These are phyloP conservation scores for Phyto melanocephala DNA, from an alignment of 2,888 invertebrate species.

Conservation along the genomic window DNA sequence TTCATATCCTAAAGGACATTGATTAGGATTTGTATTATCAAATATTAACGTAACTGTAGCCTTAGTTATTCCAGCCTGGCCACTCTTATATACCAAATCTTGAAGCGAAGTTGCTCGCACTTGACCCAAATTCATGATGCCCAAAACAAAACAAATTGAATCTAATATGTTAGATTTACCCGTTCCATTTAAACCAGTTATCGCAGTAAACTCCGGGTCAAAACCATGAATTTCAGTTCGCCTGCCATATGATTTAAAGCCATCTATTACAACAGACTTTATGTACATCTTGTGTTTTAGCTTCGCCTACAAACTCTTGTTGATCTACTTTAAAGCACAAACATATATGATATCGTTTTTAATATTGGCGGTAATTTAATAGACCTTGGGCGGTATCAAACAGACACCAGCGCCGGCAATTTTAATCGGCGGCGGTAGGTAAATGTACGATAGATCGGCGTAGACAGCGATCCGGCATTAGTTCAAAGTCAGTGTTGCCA, in stretches of 20 bases:
- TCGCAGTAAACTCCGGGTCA: slow-evolving; percentile 97
- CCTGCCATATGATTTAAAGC: slow-evolving; percentile 98
- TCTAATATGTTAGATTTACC: slow-evolving; percentile 99
- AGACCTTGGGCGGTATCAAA: too few species aligned
- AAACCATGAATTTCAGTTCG: slow-evolving; percentile 95
- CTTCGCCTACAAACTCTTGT: not conserved
- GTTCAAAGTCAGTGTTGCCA: too few species aligned
- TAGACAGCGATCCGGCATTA: too few species aligned
- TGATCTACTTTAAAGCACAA: too few species aligned
- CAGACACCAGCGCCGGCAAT: too few species aligned
- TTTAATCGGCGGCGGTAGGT: too few species aligned
- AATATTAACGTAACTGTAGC: slow-evolving; percentile 97
- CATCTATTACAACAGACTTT: slow-evolving; percentile 94
- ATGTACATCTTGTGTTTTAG: slow-evolving; percentile 87
- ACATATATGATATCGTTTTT: too few species aligned
- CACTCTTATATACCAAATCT: slow-evolving; percentile 98
- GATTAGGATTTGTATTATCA: slow-evolving; percentile 90
- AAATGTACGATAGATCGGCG: too few species aligned
- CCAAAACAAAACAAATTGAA: slow-evolving; percentile 97
- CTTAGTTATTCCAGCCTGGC: slow-evolving; percentile 96
- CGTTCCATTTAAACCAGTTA: slow-evolving; percentile 98
- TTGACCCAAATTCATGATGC: slow-evolving; percentile 94
- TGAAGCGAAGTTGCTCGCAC: slow-evolving; percentile 93
- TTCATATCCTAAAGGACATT: slow-evolving; percentile 95
- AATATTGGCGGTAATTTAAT: too few species aligned